Percentiles rank a stretch among this genome's conserved stretches.
These are phyloP conservation scores for Arbacia lixula DNA, from an alignment of 53 echinoderm and acorn worm species.

Conservation along the genomic window DNA sequence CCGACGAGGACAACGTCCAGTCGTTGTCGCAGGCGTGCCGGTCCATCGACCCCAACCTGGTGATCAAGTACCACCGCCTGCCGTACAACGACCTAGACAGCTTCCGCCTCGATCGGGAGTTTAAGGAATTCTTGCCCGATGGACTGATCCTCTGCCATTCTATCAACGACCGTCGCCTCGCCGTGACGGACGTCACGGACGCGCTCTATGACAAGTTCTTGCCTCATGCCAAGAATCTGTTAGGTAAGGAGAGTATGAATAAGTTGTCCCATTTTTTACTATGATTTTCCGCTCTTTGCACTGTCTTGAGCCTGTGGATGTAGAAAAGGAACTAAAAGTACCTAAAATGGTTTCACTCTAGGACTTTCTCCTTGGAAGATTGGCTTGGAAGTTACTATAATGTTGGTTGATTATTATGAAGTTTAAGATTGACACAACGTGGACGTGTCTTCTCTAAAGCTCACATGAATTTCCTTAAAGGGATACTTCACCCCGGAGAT, in stretches of 20 bases:
- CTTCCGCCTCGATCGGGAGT: not conserved
- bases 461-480: too few species aligned
- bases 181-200: constrained; percentile 15
- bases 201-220: constrained; percentile 18
- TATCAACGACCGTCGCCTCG: constrained; percentile 1
- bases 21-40: not conserved
- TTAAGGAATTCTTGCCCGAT: not conserved
- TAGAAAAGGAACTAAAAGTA: too few species aligned
- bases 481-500: too few species aligned
- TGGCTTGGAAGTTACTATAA: too few species aligned
- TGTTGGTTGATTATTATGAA: too few species aligned
- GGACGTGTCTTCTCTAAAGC: too few species aligned
- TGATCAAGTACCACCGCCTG: not conserved
- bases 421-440: too few species aligned
- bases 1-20: not conserved
- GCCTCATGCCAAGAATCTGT: not conserved
- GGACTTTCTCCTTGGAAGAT: too few species aligned
- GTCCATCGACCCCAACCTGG: not conserved
- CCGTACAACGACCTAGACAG: constrained; percentile 26
- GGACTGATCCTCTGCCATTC: constrained; percentile 21
- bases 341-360: too few species aligned
- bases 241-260: not conserved
- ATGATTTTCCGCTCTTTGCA: too few species aligned
- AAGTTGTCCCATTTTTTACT: too few species aligned
- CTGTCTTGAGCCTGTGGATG: too few species aligned